Evolutionary conservation across 2,113 vertebrate genomes (phyloP), one percentile per base, ranked within the genome.

Genomic region (Pollachius pollachius): DNA sequence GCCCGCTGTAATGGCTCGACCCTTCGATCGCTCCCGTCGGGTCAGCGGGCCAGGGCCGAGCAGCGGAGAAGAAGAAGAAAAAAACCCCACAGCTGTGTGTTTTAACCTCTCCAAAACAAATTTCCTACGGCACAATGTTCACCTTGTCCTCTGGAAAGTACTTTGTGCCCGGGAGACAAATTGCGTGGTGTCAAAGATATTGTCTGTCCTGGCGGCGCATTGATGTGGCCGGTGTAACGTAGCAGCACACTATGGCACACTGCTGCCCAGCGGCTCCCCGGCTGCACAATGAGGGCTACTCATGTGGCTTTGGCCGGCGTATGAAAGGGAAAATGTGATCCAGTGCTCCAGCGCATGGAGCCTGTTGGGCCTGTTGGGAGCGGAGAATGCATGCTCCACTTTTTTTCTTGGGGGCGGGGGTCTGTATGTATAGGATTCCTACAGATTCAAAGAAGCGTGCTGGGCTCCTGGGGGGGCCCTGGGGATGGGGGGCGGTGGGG

Each of bases 271-370:
- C 84, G 81, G 83, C 81, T 78, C 81, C 81, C 68, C 71, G 7
- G 79, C 78, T 84, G 72, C 81, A 90, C 85, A 89, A 87, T 86
- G 84, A 81, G 57, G 12, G 59, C 87, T 77, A 82, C 86, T 88
- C 86, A 89, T 89, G 80, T 88, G 84, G 81, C 79, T 72, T 73
- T 80, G 84, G 81, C 83, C 75, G 70, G 68, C 68, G 80, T 80
- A 86, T 85, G 80, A 88, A 86, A 87, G 81, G 79, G 87, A 89
- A 90, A 89, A 85, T 84, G 81, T 86, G 85, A 88, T 87, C 85
- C 86, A 88, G 69, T 73, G 80, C 75, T 78, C 71, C 62, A 27
- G 74, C 66, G 60, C 77, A 77, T 73, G 77, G 78, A 80, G 68
- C 82, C 74, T 81, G 76, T 72, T 72, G 48, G 16, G 73, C 78